These are phyloP conservation scores for Monodelphis domestica DNA, from an alignment of 2,797 vertebrate species.

Conservation along the genomic window DNA sequence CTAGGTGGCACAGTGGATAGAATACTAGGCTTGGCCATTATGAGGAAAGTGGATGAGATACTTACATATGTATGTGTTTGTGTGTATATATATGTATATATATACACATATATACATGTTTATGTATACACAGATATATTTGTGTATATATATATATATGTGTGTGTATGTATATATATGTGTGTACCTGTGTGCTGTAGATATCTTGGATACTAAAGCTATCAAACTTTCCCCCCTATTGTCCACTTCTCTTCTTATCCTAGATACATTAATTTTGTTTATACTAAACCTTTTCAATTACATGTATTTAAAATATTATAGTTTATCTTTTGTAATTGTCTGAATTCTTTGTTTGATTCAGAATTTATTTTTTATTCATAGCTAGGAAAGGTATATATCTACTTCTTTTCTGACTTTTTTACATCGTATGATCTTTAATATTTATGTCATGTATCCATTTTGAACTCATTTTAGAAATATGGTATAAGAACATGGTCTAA, in stretches of 20 bases:
- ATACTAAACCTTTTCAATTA: neutral
- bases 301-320: neutral
- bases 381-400: neutral
- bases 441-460: neutral
- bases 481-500: neutral
- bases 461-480: neutral
- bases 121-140: no score
- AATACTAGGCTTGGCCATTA: no score
- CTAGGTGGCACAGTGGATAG: no score
- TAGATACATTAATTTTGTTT: neutral
- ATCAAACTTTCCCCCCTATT: neutral
- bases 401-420: neutral
- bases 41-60: no score
- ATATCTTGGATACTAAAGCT: neutral
- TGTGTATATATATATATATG: neutral
- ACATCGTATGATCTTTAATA: neutral
- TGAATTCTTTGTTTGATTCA: neutral
- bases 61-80: no score
- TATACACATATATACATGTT: no score
- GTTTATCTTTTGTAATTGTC: neutral
- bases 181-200: no score
- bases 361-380: neutral
- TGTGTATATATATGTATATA: no score
- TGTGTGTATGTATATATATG: no score
- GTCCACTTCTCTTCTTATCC: neutral